phyloP scores from a whole-genome alignment of 2,797 vertebrate species.

The Cirrhinus molitorella region DNA sequence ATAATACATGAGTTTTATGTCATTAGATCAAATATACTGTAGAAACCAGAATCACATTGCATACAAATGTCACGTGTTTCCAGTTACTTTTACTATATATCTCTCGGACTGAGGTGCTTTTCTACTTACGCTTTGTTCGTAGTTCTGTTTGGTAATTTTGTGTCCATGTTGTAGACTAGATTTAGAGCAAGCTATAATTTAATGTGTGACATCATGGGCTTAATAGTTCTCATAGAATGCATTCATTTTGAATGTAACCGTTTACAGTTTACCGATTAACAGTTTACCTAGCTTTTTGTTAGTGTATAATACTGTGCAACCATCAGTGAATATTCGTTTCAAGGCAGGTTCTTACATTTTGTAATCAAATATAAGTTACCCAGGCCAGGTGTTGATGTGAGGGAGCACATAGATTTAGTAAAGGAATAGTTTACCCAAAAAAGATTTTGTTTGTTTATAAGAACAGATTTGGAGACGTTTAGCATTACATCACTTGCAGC shows the following conservation, averaged over 20 bases:
- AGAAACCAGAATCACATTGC: constrained; percentile 4
- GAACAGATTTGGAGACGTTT: background rate
- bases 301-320: constrained; percentile 37
- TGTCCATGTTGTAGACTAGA: constrained; percentile 51
- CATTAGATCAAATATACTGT: constrained; percentile 22
- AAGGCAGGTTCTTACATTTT: constrained; percentile 52
- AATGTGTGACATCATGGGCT: constrained; percentile 54
- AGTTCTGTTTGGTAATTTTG: constrained; percentile 46
- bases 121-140: constrained; percentile 50
- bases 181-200: constrained; percentile 54
- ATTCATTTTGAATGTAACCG: constrained; percentile 52
- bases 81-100: constrained; percentile 18
- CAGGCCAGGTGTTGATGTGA: constrained; percentile 36
- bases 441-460: background rate
- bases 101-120: constrained; percentile 56
- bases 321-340: constrained; percentile 43
- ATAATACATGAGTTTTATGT: constrained; percentile 42
- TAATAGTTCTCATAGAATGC: constrained; percentile 52
- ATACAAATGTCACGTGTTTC: constrained; percentile 8
- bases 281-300: constrained; percentile 45
- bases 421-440: background rate
- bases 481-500: background rate
- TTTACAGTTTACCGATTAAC: constrained; percentile 47
- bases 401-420: constrained; percentile 14
- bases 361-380: constrained; percentile 18